Evolutionary conservation across 2,888 invertebrate genomes (phyloP).

Genomic region (Drosophila neotestacea): DNA sequence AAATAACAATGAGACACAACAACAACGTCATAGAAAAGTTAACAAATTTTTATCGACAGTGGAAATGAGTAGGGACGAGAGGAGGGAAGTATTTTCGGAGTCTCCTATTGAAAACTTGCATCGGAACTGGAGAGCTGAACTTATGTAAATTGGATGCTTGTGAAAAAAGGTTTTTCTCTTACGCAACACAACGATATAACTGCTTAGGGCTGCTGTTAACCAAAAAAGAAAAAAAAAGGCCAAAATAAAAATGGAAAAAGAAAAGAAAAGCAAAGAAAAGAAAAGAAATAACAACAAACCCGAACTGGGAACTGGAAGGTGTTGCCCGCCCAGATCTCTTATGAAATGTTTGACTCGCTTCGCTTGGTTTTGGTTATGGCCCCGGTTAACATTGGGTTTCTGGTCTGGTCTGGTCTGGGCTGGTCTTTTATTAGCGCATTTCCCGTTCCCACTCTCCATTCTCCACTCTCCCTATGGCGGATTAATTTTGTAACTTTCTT

Average conservation of each 20-base stretch:
- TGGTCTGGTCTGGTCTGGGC: slow-evolving; percentile 12
- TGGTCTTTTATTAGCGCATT: slow-evolving; percentile 40
- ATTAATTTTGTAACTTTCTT: slow-evolving; percentile 73
- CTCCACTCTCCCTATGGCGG: slow-evolving; percentile 20
- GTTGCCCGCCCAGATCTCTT: slow-evolving; percentile 37
- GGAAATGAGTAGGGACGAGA: background rate
- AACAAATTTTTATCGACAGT: slow-evolving; percentile 35
- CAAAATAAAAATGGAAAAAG: slow-evolving; percentile 3
- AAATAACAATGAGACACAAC: slow-evolving; percentile 57
- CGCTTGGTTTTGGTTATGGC: slow-evolving; percentile 19
- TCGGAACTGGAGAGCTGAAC: slow-evolving; percentile 41
- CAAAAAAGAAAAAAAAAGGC: no score
- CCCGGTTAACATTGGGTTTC: slow-evolving; percentile 13
- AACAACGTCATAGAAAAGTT: slow-evolving; percentile 40
- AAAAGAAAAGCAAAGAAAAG: slow-evolving; percentile 17
- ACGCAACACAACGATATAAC: slow-evolving; percentile 33
- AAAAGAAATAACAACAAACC: slow-evolving; percentile 9
- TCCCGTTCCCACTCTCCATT: slow-evolving; percentile 14
- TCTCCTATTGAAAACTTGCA: slow-evolving; percentile 38
- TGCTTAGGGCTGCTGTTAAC: slow-evolving; percentile 14
- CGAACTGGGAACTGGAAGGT: slow-evolving; percentile 33
- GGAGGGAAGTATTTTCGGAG: background rate
- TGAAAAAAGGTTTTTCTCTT: slow-evolving; percentile 47
- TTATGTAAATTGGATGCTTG: slow-evolving; percentile 47
- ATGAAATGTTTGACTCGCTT: slow-evolving; percentile 57